phyloP scores from a whole-genome alignment of 2,113 vertebrate species.

The Xenopus laevis region DNA sequence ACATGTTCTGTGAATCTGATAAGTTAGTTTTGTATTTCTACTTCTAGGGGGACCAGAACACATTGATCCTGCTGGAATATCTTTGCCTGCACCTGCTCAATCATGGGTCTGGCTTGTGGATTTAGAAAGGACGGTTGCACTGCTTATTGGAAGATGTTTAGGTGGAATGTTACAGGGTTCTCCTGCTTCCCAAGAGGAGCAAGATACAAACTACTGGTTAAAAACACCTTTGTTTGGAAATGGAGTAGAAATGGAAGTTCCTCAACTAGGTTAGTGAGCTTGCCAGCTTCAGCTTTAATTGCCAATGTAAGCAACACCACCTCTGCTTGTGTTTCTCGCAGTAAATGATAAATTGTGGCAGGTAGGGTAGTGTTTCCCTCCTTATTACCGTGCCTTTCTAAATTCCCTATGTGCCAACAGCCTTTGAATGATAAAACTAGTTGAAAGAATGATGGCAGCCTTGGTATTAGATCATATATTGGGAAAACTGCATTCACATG shows the following conservation, averaged over 20 bases:
- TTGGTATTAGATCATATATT: too few species aligned
- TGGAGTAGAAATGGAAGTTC: conserved; percentile 86
- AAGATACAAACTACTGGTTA: conserved; percentile 89
- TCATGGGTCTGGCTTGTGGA: conserved; percentile 97
- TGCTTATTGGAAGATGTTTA: conserved; percentile 89
- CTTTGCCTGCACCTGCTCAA: conserved; percentile 75
- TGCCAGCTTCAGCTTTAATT: background rate
- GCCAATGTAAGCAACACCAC: too few species aligned
- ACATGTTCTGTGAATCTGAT: too few species aligned
- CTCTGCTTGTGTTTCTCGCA: too few species aligned
- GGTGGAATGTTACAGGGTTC: conserved; percentile 95
- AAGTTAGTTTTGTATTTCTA: too few species aligned
- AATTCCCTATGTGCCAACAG: too few species aligned
- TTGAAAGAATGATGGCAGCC: too few species aligned
- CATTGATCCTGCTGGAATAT: conserved; percentile 76
- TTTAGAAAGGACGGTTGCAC: conserved; percentile 86
- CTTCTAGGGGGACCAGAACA: conserved; percentile 77
- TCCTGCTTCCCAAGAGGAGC: conserved; percentile 81
- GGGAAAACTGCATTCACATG: too few species aligned
- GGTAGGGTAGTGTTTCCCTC: too few species aligned
- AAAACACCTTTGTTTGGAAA: conserved; percentile 92
- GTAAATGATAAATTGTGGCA: too few species aligned
- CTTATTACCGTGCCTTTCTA: too few species aligned
- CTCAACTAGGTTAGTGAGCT: conserved; percentile 78
- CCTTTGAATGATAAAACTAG: too few species aligned